Evolutionary conservation across 2,113 vertebrate species (phyloP).

Genomic region (Dipodomys ordii): DNA sequence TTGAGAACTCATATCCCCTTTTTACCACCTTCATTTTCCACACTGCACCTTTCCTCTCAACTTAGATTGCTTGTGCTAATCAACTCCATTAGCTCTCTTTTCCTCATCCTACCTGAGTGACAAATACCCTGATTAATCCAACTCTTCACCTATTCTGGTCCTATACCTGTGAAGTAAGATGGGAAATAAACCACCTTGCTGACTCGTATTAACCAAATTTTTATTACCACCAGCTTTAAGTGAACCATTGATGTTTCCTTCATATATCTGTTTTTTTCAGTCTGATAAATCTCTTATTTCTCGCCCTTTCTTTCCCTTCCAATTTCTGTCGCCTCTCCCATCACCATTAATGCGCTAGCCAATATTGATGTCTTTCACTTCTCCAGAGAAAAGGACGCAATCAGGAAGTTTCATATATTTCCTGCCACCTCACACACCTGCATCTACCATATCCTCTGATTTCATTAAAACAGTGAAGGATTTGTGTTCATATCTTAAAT

Average conservation of each 20-base stretch:
- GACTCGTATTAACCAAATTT: neutral
- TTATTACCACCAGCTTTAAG: neutral
- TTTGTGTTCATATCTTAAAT: neutral
- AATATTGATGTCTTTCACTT: neutral
- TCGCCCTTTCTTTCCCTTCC: neutral
- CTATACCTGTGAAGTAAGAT: neutral
- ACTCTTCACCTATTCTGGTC: neutral
- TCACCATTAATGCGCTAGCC: neutral
- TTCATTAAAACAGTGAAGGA: neutral
- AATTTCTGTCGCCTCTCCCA: neutral
- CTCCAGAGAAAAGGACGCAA: neutral
- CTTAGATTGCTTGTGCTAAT: neutral
- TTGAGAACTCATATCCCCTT: fast-evolving
- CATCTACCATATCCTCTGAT: neutral
- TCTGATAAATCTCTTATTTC: neutral
- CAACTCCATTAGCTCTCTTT: neutral
- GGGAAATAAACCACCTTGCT: neutral
- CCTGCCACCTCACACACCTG: neutral
- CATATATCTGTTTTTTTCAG: neutral
- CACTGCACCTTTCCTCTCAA: neutral
- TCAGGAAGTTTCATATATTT: neutral
- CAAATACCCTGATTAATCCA: neutral
- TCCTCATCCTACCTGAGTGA: neutral
- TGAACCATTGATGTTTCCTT: neutral
- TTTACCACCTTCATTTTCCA: neutral